Percentiles rank a stretch among this genome's conserved stretches.
These are phyloP conservation scores for Corvus moneduloides DNA, from an alignment of 2,113 vertebrate genomes.

Conservation along the genomic window DNA sequence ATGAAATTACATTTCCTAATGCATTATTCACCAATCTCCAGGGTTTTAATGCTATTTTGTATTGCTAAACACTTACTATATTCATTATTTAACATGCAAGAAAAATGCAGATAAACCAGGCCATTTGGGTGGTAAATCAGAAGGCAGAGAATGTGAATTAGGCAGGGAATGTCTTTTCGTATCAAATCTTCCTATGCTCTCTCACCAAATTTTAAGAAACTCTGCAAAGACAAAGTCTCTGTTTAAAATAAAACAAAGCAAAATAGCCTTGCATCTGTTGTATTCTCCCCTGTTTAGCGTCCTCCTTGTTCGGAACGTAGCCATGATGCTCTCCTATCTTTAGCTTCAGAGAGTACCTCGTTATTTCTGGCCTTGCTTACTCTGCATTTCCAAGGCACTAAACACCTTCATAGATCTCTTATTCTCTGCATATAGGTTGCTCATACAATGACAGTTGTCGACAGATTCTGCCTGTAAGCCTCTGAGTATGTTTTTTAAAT, in stretches of 20 bases:
- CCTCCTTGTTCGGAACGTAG: background rate
- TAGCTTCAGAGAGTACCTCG: background rate
- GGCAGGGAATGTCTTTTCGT: background rate
- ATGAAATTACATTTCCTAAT: conserved; percentile 52
- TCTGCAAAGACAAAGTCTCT: background rate
- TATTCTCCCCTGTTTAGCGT: background rate
- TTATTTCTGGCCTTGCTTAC: background rate
- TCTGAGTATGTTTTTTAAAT: background rate
- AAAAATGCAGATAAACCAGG: conserved; percentile 24
- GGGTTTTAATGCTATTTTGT: conserved; percentile 23
- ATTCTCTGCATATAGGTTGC: background rate
- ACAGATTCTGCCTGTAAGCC: background rate
- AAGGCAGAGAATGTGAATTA: background rate
- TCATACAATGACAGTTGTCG: background rate
- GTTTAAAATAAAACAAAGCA: background rate
- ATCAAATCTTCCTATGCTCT: background rate
- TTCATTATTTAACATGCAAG: conserved; percentile 39
- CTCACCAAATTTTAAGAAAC: background rate
- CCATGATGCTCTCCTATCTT: background rate
- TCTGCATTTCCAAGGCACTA: background rate
- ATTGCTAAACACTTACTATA: conserved; percentile 14
- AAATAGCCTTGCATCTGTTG: background rate
- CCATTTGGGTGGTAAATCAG: conserved; percentile 34
- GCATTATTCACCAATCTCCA: conserved; percentile 44
- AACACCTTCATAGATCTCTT: background rate